Evolutionary conservation across 2,888 invertebrate species (phyloP).

Genomic region (Elaeidobius kamerunicus): DNA sequence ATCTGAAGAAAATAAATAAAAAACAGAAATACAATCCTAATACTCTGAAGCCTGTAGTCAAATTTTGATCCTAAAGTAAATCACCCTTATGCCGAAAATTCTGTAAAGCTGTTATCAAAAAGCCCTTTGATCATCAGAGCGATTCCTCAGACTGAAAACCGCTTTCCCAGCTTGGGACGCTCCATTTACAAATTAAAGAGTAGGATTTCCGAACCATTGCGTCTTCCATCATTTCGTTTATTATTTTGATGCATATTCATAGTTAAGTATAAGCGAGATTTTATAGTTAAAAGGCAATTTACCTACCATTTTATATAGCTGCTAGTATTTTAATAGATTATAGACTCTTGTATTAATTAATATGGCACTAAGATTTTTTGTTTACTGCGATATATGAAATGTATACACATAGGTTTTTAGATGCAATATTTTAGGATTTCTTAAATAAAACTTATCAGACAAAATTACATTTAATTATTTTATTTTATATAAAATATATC

Average conservation of each 20-base stretch:
- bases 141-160: slow-evolving; percentile 36
- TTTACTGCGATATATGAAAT: no score
- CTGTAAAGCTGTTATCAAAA: slow-evolving; percentile 25
- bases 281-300: no score
- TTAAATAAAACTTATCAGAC: no score
- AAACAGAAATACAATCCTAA: not conserved
- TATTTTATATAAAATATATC: no score
- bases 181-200: slow-evolving; percentile 50
- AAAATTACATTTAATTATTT: no score
- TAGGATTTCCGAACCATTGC: slow-evolving; percentile 47
- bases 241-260: slow-evolving; percentile 43
- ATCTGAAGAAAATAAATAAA: not conserved
- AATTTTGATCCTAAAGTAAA: slow-evolving; percentile 21
- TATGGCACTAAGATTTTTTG: no score
- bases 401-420: no score
- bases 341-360: no score
- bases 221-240: slow-evolving; percentile 43
- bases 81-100: slow-evolving; percentile 25
- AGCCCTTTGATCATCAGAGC: slow-evolving; percentile 30
- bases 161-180: slow-evolving; percentile 43
- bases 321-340: no score
- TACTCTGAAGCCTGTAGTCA: slow-evolving; percentile 1
- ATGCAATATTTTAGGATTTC: no score
- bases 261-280: no score
- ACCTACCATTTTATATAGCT: no score